Base-by-base conservation (phyloP, 2,113 vertebrate species). In the Eptatretus burgeri region DNA sequence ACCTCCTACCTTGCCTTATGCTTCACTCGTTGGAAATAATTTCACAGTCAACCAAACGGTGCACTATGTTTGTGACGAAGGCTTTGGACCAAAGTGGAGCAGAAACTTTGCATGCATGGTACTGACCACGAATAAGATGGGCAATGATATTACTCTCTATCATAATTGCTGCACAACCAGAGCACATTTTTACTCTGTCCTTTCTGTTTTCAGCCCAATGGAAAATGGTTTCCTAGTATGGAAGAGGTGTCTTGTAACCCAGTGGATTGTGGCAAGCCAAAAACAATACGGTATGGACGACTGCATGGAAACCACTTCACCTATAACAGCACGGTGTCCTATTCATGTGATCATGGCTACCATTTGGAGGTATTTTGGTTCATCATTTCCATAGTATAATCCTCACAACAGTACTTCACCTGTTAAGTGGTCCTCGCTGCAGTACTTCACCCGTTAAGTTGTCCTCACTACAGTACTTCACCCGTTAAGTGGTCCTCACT, bases 161-260 rank as follows among this genome's bases (percentile, higher is more conserved):
- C 27, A 41, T 7, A 41, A 41, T 41, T 41, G 27, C 27, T 41
- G 27, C n/a, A n/a, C n/a, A n/a, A n/a, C n/a, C n/a, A n/a, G n/a
- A n/a, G n/a, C n/a, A n/a, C n/a, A n/a, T 41, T 41, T 41, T 41
- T 41, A 41, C 27, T 41, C 7, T 7, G 27, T 41, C 27, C 7
- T 41, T 41, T 41, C 27, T 7, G 3, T 41, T 41, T 74, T 66
- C 67, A 95, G 88, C 73, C 73, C 50, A 74, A 78, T 56, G 83
- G 82, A 18, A 64, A 70, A 66, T 98, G 91, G 91, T 52, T 77
- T 52, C 91, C 86, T n/a, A 71, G 69, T 0, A 73, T 93, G 71
- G 76, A 75, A 52, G 77, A 79, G 5, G 75, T 78, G 19, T 75
- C 77, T 63, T 98, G 91, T 66, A 67, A 71, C 63, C 78, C 78